Evolutionary conservation across 1,140 invertebrate species (phyloP), one percentile per base, ranked within the genome.

Genomic region (Drosophila neocordata): DNA sequence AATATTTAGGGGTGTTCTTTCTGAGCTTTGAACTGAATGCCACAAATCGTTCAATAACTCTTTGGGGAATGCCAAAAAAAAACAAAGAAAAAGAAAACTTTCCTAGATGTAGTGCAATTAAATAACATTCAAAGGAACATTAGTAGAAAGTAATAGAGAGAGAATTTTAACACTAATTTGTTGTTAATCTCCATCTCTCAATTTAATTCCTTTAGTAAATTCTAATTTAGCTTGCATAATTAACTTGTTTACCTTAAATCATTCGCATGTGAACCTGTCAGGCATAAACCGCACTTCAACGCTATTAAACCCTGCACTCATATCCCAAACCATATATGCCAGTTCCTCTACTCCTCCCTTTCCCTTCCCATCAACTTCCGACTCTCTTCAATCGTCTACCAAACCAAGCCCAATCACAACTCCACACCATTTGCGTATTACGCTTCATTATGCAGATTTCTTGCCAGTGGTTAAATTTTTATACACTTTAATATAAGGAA

Each of bases 401-500:
- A 13, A 63, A 56, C 71, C 63, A 67, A 56, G 63, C 48, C 77
- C 81, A 84, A 84, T 87, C 82, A 87, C 79, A 79, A 68, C 69
- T 82, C 66, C 78, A 77, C 79, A 82, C 78, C 83, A 88, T 76
- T 88, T 78, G 82, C 70, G 82, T 88, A 87, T 82, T 87, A 87
- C 82, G 82, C 82, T 88, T 87, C 82, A 87, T 87, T 87, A 87
- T 87, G 82, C 82, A 87, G 82, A 87, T 87, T 87, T 88, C 75
- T 82, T 87, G 83, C 67, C 75, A 51, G 55, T 64, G 65, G 64
- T 68, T 57, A 31, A 58, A 59, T 65, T 80, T 76, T 75, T 64
- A 48, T 48, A 48, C 41, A 20, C 41, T 48, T 48, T 48, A 7
- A 48, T 20, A 9, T 20, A 9, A 11, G 20, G 7, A 6, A 48